These are phyloP conservation scores for Galleria mellonella DNA, from an alignment of 1,140 invertebrate genomes.

Conservation along the genomic window DNA sequence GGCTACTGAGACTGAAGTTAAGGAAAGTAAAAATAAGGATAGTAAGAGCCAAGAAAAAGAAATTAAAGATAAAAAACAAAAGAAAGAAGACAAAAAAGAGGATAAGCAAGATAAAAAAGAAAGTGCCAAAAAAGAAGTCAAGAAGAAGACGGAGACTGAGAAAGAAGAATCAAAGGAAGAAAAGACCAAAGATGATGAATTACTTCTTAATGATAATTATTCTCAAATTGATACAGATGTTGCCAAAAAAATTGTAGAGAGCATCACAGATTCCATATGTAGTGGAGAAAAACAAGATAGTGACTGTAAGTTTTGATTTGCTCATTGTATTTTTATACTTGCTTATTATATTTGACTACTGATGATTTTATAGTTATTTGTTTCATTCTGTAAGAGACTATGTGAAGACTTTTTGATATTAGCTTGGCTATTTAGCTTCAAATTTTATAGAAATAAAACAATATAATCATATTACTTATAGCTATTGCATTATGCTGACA, in stretches of 20 bases:
- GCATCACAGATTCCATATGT: conserved; percentile 86
- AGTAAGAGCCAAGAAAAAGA: conserved; percentile 53
- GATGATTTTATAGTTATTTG: too few relatives aligned
- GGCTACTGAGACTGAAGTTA: conserved; percentile 50
- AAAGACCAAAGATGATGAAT: conserved; percentile 52
- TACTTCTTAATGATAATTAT: conserved; percentile 63
- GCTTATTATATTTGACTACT: too few relatives aligned
- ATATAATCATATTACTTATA: too few relatives aligned
- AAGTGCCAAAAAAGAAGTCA: conserved; percentile 40
- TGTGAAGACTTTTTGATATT: too few relatives aligned
- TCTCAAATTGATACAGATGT: conserved; percentile 85
- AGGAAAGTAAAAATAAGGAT: conserved; percentile 64
- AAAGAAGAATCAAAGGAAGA: conserved; percentile 31
- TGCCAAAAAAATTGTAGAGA: conserved; percentile 94
- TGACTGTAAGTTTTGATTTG: conserved; percentile 67
- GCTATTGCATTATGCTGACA: too few relatives aligned
- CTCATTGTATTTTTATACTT: too few relatives aligned
- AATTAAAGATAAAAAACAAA: conserved; percentile 52
- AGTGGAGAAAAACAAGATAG: conserved; percentile 87
- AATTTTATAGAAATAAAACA: too few relatives aligned
- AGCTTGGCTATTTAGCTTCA: too few relatives aligned
- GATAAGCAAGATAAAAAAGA: conserved; percentile 11
- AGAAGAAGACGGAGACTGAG: conserved; percentile 30
- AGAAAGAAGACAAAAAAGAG: conserved; percentile 33
- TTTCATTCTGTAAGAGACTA: too few relatives aligned